These are phyloP conservation scores for Pseudomyrmex flavicornis DNA, from an alignment of 1,140 invertebrate species.

Conservation along the genomic window DNA sequence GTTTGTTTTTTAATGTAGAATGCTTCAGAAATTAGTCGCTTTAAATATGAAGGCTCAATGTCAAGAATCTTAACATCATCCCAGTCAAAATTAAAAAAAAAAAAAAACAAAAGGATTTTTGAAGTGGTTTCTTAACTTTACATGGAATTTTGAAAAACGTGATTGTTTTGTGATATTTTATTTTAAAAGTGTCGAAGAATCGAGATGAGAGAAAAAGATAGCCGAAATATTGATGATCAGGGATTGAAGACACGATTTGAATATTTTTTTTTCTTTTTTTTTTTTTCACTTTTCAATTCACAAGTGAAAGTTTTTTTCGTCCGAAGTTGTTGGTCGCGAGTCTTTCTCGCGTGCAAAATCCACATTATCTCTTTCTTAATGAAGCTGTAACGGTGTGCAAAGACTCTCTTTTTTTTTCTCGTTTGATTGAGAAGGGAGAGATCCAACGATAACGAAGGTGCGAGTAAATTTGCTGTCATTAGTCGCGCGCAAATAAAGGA, in stretches of 20 bases:
- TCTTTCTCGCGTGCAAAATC: conserved; percentile 25
- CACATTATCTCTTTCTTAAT: conserved; percentile 27
- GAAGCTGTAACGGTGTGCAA: conserved; percentile 49
- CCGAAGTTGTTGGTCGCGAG: background rate
- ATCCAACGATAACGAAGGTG: conserved; percentile 79
- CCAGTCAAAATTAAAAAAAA: too few species aligned
- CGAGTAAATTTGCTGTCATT: conserved; percentile 84
- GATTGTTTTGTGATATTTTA: background rate
- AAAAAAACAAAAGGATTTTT: background rate
- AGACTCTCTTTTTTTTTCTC: conserved; percentile 5
- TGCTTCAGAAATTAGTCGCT: too few species aligned
- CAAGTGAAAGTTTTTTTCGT: background rate
- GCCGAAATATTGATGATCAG: too few species aligned
- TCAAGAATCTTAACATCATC: too few species aligned
- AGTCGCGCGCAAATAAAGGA: conserved; percentile 82
- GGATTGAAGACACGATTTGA: too few species aligned
- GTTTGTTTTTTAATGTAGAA: too few species aligned
- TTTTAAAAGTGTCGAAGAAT: too few species aligned
- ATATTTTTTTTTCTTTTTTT: background rate
- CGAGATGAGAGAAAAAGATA: too few species aligned
- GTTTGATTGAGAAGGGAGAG: conserved; percentile 27
- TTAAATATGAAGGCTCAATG: too few species aligned
- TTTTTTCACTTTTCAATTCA: conserved; percentile 8
- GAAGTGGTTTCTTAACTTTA: too few species aligned
- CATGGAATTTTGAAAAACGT: background rate